Conservation (phyloP, 2,113 vertebrate genomes). For the Alexandromys fortis region DNA sequence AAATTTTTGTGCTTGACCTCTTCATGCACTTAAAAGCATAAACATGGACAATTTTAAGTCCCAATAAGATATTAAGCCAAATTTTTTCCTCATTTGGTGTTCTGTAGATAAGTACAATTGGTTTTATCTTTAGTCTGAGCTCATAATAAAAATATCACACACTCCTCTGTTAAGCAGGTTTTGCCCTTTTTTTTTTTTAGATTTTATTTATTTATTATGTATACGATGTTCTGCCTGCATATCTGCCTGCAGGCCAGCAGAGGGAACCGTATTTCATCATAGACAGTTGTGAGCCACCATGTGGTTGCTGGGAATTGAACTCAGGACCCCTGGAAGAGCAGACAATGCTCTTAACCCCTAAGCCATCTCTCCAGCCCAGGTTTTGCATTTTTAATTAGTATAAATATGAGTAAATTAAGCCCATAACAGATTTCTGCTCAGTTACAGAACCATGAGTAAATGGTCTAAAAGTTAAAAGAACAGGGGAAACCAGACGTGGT, state of each 20-base stretch:
- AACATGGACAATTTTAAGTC: background rate
- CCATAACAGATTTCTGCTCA: constrained; percentile 71
- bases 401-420: constrained; percentile 69
- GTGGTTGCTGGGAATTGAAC: too few species aligned
- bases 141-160: background rate
- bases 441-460: constrained; percentile 84
- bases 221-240: too few species aligned
- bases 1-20: background rate
- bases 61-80: background rate
- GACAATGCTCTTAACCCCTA: too few species aligned
- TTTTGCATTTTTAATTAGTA: constrained; percentile 68
- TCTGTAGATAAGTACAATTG: background rate
- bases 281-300: too few species aligned
- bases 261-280: too few species aligned
- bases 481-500: too few species aligned
- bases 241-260: too few species aligned
- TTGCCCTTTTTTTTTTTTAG: too few species aligned
- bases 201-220: too few species aligned
- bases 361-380: background rate
- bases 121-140: background rate
- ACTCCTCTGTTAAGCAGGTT: constrained; percentile 59
- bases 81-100: background rate
- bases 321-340: too few species aligned
- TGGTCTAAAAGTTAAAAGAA: constrained; percentile 77
- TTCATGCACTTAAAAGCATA: background rate